phyloP scores from a whole-genome alignment of 2,888 invertebrate species.

The Eupithecia tripunctaria region DNA sequence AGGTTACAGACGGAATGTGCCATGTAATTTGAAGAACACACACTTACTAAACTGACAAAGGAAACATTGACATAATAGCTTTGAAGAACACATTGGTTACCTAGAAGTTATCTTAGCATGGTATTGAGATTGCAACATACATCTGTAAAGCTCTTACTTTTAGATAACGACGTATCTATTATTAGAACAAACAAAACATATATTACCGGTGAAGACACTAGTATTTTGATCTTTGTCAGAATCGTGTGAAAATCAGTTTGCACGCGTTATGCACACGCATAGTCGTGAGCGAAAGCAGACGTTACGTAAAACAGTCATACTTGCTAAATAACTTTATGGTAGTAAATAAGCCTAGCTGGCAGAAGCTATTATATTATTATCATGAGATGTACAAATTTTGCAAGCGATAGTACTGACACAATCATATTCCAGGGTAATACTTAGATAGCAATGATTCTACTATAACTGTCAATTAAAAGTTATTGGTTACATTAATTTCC shows the following conservation, averaged over 20 bases:
- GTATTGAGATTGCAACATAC: background rate
- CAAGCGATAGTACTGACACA: background rate
- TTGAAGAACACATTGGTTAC: background rate
- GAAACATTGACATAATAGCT: background rate
- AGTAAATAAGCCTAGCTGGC: conserved; percentile 10
- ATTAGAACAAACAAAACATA: conserved; percentile 14
- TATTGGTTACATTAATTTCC: background rate
- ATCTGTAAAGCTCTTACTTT: too few species aligned
- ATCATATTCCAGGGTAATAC: background rate
- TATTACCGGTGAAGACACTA: conserved; percentile 24
- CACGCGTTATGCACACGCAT: conserved; percentile 67
- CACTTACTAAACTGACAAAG: background rate
- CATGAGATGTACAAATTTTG: background rate
- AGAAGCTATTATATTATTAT: conserved; percentile 1
- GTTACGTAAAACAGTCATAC: conserved; percentile 62
- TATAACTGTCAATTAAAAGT: background rate
- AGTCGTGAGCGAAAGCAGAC: conserved; percentile 72
- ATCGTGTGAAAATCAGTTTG: conserved; percentile 69
- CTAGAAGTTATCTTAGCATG: background rate
- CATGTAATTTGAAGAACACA: conserved; percentile 3
- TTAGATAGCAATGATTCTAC: background rate
- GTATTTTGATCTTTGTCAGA: conserved; percentile 50
- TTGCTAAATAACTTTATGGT: conserved; percentile 21
- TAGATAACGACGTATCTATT: background rate
- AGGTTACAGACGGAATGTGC: conserved; percentile 22